Conservation (phyloP, 2,888 invertebrate species). For the Dexiosoma caninum region DNA sequence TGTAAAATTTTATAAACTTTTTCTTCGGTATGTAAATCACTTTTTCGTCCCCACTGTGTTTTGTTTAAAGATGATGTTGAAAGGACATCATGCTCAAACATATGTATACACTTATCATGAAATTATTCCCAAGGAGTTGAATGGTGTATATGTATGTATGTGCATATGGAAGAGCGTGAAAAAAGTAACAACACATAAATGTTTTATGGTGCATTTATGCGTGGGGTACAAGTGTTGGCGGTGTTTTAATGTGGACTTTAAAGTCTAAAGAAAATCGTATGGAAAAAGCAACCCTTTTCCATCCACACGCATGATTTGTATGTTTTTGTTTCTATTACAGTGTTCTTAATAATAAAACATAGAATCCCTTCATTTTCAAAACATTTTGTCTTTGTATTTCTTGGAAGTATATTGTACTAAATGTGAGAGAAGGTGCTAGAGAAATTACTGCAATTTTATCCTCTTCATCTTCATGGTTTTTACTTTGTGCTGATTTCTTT, state of each 20-base stretch:
- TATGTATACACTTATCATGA: neutral
- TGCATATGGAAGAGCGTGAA: neutral
- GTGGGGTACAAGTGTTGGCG: neutral
- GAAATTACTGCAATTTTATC: neutral
- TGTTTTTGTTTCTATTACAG: neutral
- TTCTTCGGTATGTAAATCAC: too few relatives aligned
- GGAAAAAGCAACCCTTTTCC: neutral
- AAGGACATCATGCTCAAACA: constrained; percentile 26
- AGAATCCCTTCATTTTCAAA: neutral
- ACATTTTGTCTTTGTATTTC: neutral
- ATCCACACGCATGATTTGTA: neutral
- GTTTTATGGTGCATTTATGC: neutral
- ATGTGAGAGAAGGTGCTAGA: neutral
- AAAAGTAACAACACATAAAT: neutral
- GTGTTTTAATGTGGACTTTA: neutral
- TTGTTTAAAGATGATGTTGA: constrained; percentile 26
- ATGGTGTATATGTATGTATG: neutral
- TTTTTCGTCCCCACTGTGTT: neutral
- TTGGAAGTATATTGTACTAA: constrained; percentile 22
- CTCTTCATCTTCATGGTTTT: neutral
- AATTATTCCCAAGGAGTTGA: constrained; percentile 28
- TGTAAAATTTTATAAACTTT: too few relatives aligned
- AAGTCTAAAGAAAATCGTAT: neutral
- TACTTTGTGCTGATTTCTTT: neutral
- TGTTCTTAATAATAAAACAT: neutral